Base-by-base conservation (phyloP, 2,113 vertebrate species). In the Muscicapa adusta region DNA sequence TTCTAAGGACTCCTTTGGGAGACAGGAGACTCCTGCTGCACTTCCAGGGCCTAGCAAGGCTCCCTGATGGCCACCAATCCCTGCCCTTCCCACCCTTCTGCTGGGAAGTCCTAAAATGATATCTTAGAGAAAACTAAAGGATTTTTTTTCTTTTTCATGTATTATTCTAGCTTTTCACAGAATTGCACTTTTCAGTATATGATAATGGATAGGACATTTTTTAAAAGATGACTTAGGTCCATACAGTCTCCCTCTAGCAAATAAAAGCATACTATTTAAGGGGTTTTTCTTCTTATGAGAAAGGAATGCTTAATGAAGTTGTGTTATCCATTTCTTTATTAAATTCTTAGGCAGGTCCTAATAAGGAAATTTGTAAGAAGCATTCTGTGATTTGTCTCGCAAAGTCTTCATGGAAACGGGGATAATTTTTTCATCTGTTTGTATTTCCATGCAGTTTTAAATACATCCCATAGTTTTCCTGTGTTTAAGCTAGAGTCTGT, bases 211-310 rank as follows among this genome's bases (percentile, higher is more conserved):
- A 57, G 36, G 17, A 54, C 20, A 2, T 47, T 62, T 67, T 51
- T 5, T 0, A 22, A 54, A 61, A 70, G 13, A 3, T 24, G 0
- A 12, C 20, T 33, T 61, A 11, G 1, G 6, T 38, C 33, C 38
- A 24, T 25, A 16, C 31, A 74, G 8, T 63, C 15, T 24, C 15
- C 11, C 28, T 66, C 25, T 42, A 14, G 25, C 42, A 66, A 86
- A 67, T 28, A 62, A 66, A 73, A 61, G 4, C 6, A 51, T n/a
- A 5, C 4, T 28, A 7, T 48, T 78, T 60, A 57, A 61, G 14
- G 33, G 31, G 5, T 0, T 53, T 74, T 85, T 72, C 10, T 8
- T 80, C 57, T 38, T 48, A 18, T 2, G 18, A 91, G 45, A 38
- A 54, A 36, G 10, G 67, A 82, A 57, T 48, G 1, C 12, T 50